phyloP scores from a whole-genome alignment of 1,140 invertebrate genomes.

The Cyphomyrmex costatus region DNA sequence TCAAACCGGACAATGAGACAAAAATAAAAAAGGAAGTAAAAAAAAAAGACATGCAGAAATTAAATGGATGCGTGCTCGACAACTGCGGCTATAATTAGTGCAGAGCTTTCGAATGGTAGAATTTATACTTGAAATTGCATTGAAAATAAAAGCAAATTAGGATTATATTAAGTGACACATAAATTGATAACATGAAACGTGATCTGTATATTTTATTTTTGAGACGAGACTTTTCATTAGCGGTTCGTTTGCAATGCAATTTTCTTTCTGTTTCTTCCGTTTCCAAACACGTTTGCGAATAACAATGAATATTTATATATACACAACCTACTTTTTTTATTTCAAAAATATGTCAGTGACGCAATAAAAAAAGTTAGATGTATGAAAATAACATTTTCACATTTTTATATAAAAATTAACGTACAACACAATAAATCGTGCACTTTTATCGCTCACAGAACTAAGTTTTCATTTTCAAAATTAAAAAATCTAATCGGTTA shows the following conservation, averaged over 20 bases:
- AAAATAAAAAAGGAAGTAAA: neutral
- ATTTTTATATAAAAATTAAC: neutral
- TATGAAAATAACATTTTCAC: neutral
- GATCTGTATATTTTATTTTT: too few relatives aligned
- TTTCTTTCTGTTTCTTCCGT: neutral
- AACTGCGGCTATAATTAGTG: neutral
- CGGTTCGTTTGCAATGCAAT: neutral
- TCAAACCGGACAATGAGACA: neutral
- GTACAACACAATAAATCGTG: neutral
- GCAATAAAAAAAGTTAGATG: neutral
- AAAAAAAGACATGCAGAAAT: neutral
- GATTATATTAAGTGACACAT: neutral
- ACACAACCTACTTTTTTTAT: neutral
- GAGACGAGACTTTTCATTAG: neutral
- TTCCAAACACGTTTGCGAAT: neutral
- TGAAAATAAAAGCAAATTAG: neutral
- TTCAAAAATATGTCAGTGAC: neutral
- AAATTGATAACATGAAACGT: neutral
- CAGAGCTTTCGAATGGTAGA: neutral
- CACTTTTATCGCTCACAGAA: neutral
- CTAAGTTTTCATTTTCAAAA: neutral
- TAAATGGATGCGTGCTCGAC: neutral
- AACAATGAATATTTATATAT: neutral
- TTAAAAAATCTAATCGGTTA: too few relatives aligned
- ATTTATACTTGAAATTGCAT: neutral